Conservation (phyloP, 2,888 invertebrate species). For the Drosophila imparisetae region DNA sequence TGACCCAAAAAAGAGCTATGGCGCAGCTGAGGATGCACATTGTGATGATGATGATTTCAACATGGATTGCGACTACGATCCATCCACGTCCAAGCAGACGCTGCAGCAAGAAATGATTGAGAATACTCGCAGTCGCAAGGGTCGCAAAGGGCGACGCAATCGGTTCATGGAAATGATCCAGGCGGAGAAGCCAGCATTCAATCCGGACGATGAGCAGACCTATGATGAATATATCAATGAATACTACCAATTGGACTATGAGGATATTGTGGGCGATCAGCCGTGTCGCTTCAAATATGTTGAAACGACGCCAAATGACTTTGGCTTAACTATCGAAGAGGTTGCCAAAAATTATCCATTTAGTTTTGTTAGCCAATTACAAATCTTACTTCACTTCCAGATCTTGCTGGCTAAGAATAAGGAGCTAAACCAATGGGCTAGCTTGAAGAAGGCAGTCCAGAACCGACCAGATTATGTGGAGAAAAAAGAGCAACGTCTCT, state of each 20-base stretch:
- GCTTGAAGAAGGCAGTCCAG: constrained; percentile 94
- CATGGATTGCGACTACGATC: constrained; percentile 95
- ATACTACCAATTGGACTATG: constrained; percentile 97
- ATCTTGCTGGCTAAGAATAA: constrained; percentile 95
- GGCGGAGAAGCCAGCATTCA: constrained; percentile 92
- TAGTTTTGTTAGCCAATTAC: accelerated
- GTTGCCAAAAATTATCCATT: constrained; percentile 85
- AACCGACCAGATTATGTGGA: constrained; percentile 92
- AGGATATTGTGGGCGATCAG: constrained; percentile 96
- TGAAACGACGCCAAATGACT: constrained; percentile 94
- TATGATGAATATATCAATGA: constrained; percentile 96
- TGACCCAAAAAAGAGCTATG: constrained; percentile 86
- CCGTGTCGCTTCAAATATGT: constrained; percentile 97
- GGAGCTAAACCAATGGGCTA: constrained; percentile 98
- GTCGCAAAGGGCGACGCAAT: constrained; percentile 89
- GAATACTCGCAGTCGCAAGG: constrained; percentile 86
- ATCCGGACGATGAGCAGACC: constrained; percentile 90
- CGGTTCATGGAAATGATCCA: constrained; percentile 90
- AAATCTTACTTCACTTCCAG: constrained; percentile 85
- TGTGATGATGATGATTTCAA: constrained; percentile 94
- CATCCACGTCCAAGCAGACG: constrained; percentile 85
- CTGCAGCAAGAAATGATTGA: constrained; percentile 87
- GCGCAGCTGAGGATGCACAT: constrained; percentile 85
- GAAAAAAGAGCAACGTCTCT: constrained; percentile 91
- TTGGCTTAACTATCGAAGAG: constrained; percentile 95